Base-by-base conservation (phyloP, 2,888 invertebrate species). In the Sepiola atlantica region DNA sequence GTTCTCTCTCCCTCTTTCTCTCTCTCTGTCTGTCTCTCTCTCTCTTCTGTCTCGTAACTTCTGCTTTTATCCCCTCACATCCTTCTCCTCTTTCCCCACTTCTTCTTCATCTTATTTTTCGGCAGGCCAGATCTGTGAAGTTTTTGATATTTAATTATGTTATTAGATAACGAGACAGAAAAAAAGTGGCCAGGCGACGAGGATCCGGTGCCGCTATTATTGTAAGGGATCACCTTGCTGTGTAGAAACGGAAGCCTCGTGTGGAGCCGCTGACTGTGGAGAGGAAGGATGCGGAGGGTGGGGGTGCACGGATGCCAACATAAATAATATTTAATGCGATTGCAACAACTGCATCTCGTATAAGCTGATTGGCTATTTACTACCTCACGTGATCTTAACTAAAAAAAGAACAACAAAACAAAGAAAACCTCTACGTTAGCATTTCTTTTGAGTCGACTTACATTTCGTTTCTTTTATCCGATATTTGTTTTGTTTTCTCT, bases 191-290 rank as follows among this genome's bases (percentile, higher is more conserved):
- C 77, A 77, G 77, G 77, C 77, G 77, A 77, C 77, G 32, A 77
- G 77, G 77, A 77, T 77, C 77, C 77, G 77, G 77, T 77, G 77
- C 77, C 77, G 32, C 77, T 77, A 77, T 77, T 77, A 77, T 77
- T 77, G 77, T 77, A 77, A 77, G 77, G 77, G 77, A 77, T 77
- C 77, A 77, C 77, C 77, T 77, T 77, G 77, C 77, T 77, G 77
- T 77, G n/a, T 77, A 77, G 2, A 45, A 77, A 77, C 77, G 77
- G 77, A 77, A n/a, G n/a, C 77, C 16, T n/a, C 16, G 77, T n/a
- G n/a, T 77, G 77, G 77, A 77, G 45, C 45, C 45, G 45, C 4
- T 45, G 45, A 45, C 45, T 45, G 2, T 45, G 45, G 45, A 45
- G 45, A 45, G 45, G 45, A 8, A 4, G 45, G 45, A 8, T 8